A percentile compares a stretch with the other conserved stretches of the same genome.
Evolutionary conservation across 2,888 invertebrate genomes (phyloP).

Genomic region (Fragum whitleyi): DNA sequence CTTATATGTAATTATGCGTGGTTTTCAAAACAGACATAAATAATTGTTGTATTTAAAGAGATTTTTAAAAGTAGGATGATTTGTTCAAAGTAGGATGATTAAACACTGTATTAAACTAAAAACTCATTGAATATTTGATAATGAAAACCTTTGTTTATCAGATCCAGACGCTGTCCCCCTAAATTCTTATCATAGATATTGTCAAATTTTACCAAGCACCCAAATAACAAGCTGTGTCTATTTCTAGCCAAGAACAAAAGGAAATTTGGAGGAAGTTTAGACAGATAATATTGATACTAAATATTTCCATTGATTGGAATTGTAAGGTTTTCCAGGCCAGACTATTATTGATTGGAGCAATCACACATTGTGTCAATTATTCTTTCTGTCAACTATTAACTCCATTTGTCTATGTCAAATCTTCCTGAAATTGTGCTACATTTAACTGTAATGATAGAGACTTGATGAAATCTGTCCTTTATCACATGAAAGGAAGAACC

Average conservation of each 20-base stretch:
- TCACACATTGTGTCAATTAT: conserved; percentile 6
- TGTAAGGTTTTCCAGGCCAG: neutral
- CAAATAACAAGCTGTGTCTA: neutral
- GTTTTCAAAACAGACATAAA: too few relatives aligned
- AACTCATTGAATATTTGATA: too few relatives aligned
- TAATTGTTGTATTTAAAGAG: too few relatives aligned
- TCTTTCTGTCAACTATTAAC: neutral
- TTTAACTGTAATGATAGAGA: too few relatives aligned
- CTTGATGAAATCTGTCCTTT: too few relatives aligned
- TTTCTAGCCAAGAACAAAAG: conserved; percentile 10
- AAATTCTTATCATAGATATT: conserved; percentile 2
- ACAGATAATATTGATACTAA: conserved; percentile 22
- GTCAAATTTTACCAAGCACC: neutral
- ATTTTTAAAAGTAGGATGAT: too few relatives aligned
- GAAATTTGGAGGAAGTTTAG: conserved; percentile 13
- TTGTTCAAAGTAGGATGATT: too few relatives aligned
- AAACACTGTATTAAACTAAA: too few relatives aligned
- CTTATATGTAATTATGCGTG: too few relatives aligned
- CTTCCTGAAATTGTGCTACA: neutral
- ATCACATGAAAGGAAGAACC: too few relatives aligned
- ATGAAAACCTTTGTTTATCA: neutral
- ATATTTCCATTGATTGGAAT: conserved; percentile 16
- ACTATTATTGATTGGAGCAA: conserved; percentile 13
- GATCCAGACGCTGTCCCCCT: neutral
- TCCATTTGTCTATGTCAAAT: neutral